phyloP scores from a whole-genome alignment of 2,113 vertebrate genomes.

The Trichechus manatus region DNA sequence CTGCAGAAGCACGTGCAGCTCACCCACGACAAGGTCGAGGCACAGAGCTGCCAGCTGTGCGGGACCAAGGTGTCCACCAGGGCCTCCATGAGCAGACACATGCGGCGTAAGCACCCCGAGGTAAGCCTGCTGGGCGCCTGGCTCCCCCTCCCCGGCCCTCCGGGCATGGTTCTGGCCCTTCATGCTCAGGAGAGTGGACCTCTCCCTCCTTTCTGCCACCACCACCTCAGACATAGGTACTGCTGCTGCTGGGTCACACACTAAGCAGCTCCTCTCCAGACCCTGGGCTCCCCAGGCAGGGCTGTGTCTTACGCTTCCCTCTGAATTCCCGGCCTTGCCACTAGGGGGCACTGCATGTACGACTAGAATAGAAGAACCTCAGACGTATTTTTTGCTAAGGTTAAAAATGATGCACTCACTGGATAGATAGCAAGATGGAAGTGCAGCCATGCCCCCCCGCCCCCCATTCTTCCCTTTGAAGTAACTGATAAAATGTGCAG shows the following conservation, averaged over 20 bases:
- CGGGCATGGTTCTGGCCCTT: background rate
- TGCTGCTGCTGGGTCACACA: accelerated
- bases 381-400: background rate
- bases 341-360: background rate
- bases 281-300: accelerated
- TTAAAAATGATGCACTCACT: accelerated
- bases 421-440: background rate
- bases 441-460: accelerated
- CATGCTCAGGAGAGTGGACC: no score
- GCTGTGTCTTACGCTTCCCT: accelerated
- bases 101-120: constrained; percentile 98
- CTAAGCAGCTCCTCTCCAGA: background rate
- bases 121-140: constrained; percentile 84
- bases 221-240: background rate
- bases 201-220: no score
- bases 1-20: constrained; percentile 99
- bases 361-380: background rate
- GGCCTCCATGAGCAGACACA: constrained; percentile 98
- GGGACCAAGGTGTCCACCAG: constrained; percentile 99
- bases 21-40: constrained; percentile 98
- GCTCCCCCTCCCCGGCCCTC: background rate
- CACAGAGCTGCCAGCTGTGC: constrained; percentile 97
- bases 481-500: background rate
- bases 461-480: accelerated
- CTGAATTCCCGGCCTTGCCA: background rate